Evolutionary conservation across 2,888 invertebrate genomes (phyloP), one percentile per base, ranked within the genome.

Genomic region (Proisotoma minuta): DNA sequence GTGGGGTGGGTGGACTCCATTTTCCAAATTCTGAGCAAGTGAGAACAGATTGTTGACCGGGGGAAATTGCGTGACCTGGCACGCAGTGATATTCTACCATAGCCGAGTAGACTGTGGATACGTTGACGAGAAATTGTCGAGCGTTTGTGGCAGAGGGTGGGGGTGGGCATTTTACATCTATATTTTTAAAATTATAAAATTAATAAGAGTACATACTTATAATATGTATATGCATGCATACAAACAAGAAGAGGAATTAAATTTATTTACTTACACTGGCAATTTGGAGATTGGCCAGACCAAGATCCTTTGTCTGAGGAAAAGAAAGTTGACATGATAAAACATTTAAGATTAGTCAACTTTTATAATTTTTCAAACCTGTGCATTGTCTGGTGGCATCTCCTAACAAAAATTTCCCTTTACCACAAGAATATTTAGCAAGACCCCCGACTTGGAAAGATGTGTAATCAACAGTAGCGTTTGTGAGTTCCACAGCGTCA

Each of bases 21-120:
- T 64, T 61, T 28, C 70, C 70, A 28, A 57, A 63, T 57, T 72
- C 72, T 1, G 67, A 67, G 49, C 72, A 72, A 1, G 57, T 63
- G 2, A 70, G 60, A 1, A 70, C 52, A 18, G 63, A 51, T 1
- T 57, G 26, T 20, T 22, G 56, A 10, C 91, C 82, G 75, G 88
- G 66, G 58, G 20, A 60, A 40, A 26, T 59, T 53, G 57, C 87
- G 79, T 83, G 91, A 74, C 87, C 88, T 2, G 91, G 92, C 60
- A 92, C 78, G 76, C 94, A 94, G 76, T 92, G 91, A 77, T 93
- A 93, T 76, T 93, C 93, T 1, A 91, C 87, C 0, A 89, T 87
- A 58, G 90, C 89, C 28, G 88, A 89, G 77, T 87, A 94, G 0
- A 85, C 81, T 0, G 90, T 91, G 0, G 90, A 87, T 53, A 87